Evolutionary conservation across 2,797 vertebrate genomes (phyloP), one percentile per base, ranked within the genome.

Genomic region (Synanceia verrucosa): DNA sequence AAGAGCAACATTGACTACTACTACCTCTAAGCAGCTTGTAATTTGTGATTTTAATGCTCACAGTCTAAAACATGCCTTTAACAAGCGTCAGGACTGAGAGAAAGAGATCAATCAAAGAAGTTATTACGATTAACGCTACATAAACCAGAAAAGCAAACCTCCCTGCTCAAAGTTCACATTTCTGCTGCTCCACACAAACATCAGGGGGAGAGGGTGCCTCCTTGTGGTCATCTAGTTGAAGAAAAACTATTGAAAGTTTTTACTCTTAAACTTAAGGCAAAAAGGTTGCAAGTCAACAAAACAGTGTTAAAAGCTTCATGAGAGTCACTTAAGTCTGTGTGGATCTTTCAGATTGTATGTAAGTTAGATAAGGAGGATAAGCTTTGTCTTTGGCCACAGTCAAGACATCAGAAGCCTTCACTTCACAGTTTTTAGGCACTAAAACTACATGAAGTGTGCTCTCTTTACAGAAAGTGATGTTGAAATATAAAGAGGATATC

Each of bases 1-100:
- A 64, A 50, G 5, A 52, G 33, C 24, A 62, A 31, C 16, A 68
- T 70, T 24, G 43, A 28, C 26, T 63, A 60, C 46, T 61, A 19
- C 67, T 77, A 65, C 52, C 18, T 85, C 66, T 52, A 33, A 61
- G 48, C 55, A 59, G 58, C 47, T n/a, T 58, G 47, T 48, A 19
- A 62, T 60, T 57, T 71, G 4, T 19, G 2, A 47, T 53, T 73
- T 69, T 58, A 24, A 56, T 26, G 34, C 39, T 53, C 13, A 7
- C 39, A 62, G 26, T 65, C 31, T 9, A 64, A 61, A 60, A 37
- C n/a, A 34, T 41, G 18, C 34, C 41, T 16, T 65, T 67, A 13
- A 56, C 39, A 56, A 58, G 19, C 11, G 1, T 58, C 56, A 28
- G 24, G n/a, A 33, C n/a, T 53, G 34, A 39, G 9, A 56, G 33